These are phyloP conservation scores for Eubasilissa splendida DNA, from an alignment of 2,888 invertebrate species.

Conservation along the genomic window DNA sequence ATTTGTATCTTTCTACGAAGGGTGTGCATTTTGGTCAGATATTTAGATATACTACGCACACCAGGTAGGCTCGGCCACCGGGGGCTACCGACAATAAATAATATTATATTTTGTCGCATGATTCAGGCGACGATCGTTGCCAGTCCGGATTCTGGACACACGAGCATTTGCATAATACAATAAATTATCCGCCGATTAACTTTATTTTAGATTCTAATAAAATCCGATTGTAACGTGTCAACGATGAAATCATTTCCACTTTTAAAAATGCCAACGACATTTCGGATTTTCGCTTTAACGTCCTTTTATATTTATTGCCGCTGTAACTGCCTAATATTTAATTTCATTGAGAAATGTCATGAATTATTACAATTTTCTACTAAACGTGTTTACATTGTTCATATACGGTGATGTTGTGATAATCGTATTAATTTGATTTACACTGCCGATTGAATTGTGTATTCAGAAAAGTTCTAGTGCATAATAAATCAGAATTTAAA, in stretches of 20 bases:
- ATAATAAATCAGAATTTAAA: too few species aligned
- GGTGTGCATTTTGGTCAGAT: too few species aligned
- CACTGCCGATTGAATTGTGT: too few species aligned
- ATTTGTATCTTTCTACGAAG: too few species aligned
- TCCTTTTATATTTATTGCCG: conserved; percentile 23
- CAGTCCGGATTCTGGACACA: conserved; percentile 30
- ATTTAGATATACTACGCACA: too few species aligned
- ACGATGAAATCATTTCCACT: conserved; percentile 50
- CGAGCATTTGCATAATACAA: conserved; percentile 38
- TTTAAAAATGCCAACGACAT: conserved; percentile 40
- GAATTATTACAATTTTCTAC: conserved; percentile 36
- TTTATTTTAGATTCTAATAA: conserved; percentile 48
- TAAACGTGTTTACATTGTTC: conserved; percentile 33
- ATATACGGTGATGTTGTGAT: too few species aligned
- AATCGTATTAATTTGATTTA: too few species aligned
- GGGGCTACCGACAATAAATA: conserved; percentile 40
- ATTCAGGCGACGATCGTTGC: conserved; percentile 35
- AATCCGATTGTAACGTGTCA: conserved; percentile 45
- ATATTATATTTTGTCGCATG: conserved; percentile 33
- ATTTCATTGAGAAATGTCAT: conserved; percentile 38
- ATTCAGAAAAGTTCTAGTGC: too few species aligned
- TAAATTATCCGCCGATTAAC: conserved; percentile 46
- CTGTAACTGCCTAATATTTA: conserved; percentile 31
- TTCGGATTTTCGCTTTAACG: conserved; percentile 34
- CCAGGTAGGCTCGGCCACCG: conserved; percentile 3